Evolutionary conservation across 2,888 invertebrate species (phyloP).

Genomic region (Nematopogon swammerdamellus): DNA sequence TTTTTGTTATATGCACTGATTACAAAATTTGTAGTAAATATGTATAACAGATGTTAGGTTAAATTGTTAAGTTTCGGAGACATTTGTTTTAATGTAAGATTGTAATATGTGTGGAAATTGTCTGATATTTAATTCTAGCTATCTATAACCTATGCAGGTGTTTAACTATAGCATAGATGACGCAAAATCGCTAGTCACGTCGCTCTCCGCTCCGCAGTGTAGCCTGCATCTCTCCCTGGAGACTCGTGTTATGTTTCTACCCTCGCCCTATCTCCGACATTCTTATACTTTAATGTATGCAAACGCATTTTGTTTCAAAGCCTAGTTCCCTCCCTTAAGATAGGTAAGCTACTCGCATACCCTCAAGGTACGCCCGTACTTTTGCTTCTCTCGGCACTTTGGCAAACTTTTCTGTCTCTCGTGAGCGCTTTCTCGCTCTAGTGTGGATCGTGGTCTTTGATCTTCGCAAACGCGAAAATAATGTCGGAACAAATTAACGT

Average conservation of each 20-base stretch:
- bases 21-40: too few relatives aligned
- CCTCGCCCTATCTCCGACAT: conserved; percentile 46
- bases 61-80: too few relatives aligned
- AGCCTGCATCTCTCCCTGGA: not conserved
- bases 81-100: too few relatives aligned
- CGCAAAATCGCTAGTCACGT: too few relatives aligned
- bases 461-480: conserved; percentile 53
- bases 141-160: too few relatives aligned
- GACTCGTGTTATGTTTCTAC: conserved; percentile 7
- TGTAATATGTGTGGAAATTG: too few relatives aligned
- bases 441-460: conserved; percentile 43
- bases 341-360: conserved; percentile 39
- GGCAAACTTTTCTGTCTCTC: not conserved
- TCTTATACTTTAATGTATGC: conserved; percentile 57
- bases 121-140: too few relatives aligned
- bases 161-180: too few relatives aligned
- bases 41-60: too few relatives aligned
- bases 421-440: not conserved
- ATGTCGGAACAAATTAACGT: conserved; percentile 42
- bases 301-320: conserved; percentile 59
- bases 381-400: not conserved
- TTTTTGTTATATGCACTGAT: too few relatives aligned
- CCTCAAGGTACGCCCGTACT: conserved; percentile 18
- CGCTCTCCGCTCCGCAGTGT: too few relatives aligned
- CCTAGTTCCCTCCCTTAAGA: conserved; percentile 39